Evolutionary conservation across 1,140 invertebrate species (phyloP).

Genomic region (Drosophila tsacasi): DNA sequence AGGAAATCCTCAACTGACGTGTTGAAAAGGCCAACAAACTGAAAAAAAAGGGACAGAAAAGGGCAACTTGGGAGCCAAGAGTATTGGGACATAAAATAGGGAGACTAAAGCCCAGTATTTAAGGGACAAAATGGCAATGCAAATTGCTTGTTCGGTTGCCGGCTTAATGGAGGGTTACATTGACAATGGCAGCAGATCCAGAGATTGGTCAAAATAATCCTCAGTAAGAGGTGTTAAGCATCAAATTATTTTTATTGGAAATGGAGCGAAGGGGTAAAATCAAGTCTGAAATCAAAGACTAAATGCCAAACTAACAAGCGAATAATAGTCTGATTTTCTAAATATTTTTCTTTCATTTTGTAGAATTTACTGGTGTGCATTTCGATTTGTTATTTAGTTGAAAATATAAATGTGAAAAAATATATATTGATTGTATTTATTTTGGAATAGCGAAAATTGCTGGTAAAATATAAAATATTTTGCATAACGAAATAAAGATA

Average conservation of each 20-base stretch:
- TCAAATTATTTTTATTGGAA: constrained; percentile 19
- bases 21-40: constrained; percentile 9
- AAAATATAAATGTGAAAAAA: background rate
- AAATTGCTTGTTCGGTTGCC: constrained; percentile 26
- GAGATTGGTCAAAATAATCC: constrained; percentile 11
- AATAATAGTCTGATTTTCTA: background rate
- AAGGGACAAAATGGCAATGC: constrained; percentile 26
- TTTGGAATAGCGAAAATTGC: background rate
- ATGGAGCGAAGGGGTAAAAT: background rate
- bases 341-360: background rate
- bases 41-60: constrained; percentile 21
- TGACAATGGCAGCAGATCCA: constrained; percentile 7
- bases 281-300: background rate
- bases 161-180: constrained; percentile 14
- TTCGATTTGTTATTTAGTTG: background rate
- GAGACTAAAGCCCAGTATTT: constrained; percentile 19
- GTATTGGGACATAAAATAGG: constrained; percentile 17
- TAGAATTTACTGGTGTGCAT: background rate
- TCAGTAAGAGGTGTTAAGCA: constrained; percentile 1
- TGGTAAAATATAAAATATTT: background rate
- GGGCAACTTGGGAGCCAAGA: background rate
- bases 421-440: background rate
- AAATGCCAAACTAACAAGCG: background rate
- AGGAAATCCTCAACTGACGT: constrained; percentile 25
- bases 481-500: background rate